phyloP scores from a whole-genome alignment of 1,140 invertebrate genomes.

The Diuraphis noxia region DNA sequence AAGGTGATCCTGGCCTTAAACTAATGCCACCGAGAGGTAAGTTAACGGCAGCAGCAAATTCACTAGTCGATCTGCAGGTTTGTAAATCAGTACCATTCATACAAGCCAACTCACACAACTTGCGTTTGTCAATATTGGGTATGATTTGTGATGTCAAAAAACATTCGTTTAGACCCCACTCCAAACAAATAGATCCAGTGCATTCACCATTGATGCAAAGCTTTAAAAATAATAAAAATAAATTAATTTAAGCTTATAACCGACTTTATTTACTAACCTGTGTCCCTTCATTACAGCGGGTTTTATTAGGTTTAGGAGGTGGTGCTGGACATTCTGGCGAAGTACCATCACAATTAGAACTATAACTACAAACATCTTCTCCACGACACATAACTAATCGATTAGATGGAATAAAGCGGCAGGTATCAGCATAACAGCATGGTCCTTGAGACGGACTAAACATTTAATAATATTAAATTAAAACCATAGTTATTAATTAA shows the following conservation, averaged over 20 bases:
- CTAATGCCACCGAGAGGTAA: slow-evolving; percentile 84
- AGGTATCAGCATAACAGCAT: slow-evolving; percentile 83
- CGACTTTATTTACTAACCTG: slow-evolving; percentile 62
- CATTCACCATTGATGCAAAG: slow-evolving; percentile 94
- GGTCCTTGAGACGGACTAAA: slow-evolving; percentile 93
- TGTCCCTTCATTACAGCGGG: slow-evolving; percentile 81
- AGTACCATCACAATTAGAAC: slow-evolving; percentile 82
- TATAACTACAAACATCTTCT: slow-evolving; percentile 85
- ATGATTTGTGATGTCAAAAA: slow-evolving; percentile 85
- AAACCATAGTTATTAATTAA: background rate
- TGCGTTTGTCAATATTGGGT: slow-evolving; percentile 82
- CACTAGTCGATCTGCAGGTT: slow-evolving; percentile 84
- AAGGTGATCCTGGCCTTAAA: slow-evolving; percentile 90
- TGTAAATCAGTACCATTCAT: slow-evolving; percentile 77
- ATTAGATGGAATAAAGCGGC: slow-evolving; percentile 74
- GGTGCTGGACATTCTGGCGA: slow-evolving; percentile 84
- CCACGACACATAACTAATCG: slow-evolving; percentile 75
- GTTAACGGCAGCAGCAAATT: slow-evolving; percentile 75
- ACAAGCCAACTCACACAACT: slow-evolving; percentile 94
- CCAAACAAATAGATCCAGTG: slow-evolving; percentile 91
- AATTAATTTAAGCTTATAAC: background rate
- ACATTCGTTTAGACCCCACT: slow-evolving; percentile 93
- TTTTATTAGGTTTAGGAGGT: slow-evolving; percentile 75
- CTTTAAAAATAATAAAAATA: slow-evolving; percentile 61
- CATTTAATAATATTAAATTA: slow-evolving; percentile 22